These are phyloP conservation scores for Plebejus melissa DNA, from an alignment of 2,888 invertebrate genomes.

Conservation along the genomic window DNA sequence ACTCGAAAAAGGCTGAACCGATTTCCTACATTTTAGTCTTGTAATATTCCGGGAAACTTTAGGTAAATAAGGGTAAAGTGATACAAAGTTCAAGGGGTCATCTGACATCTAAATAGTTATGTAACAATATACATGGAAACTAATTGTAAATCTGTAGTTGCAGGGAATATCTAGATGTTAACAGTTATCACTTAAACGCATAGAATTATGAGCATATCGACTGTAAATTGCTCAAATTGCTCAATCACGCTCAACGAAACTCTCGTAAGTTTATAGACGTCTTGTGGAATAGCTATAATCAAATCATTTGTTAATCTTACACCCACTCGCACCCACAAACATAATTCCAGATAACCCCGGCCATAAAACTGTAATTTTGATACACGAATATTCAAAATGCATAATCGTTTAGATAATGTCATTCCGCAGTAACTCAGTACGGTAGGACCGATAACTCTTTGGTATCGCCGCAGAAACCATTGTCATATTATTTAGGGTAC, in stretches of 20 bases:
- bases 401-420: constrained; percentile 24
- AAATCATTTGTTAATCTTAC: constrained; percentile 15
- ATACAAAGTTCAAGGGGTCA: no score
- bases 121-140: no score
- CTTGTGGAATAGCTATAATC: not conserved
- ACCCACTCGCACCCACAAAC: constrained; percentile 14
- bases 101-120: no score
- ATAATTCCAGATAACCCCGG: constrained; percentile 15
- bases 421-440: constrained; percentile 4
- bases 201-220: not conserved
- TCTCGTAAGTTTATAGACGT: not conserved
- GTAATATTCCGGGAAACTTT: no score
- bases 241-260: not conserved
- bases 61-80: no score
- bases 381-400: constrained; percentile 14
- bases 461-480: constrained; percentile 15
- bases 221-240: not conserved
- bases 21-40: no score
- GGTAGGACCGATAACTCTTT: constrained; percentile 13
- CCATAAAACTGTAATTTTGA: constrained; percentile 19
- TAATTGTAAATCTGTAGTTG: no score
- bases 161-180: no score
- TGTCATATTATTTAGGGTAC: not conserved
- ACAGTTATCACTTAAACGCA: no score
- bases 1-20: no score